Evolutionary conservation across 2,797 vertebrate species (phyloP), one percentile per base, ranked within the genome.

Genomic region (Sardinella longiceps): DNA sequence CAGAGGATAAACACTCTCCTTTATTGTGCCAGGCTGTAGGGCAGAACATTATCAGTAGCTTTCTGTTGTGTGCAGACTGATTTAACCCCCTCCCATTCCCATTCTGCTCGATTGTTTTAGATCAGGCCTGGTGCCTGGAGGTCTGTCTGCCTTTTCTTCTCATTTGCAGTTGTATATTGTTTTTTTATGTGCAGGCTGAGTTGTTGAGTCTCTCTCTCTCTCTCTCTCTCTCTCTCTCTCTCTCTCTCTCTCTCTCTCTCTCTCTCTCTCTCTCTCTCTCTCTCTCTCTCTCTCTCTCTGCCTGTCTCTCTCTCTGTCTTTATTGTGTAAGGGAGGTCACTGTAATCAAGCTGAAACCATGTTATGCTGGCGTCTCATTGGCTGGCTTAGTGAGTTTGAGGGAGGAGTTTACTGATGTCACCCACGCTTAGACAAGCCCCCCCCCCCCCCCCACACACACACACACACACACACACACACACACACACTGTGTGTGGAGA

Each of bases 161-260:
- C 33, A 74, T 74, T 74, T 74, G 66, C 66, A 74, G 66, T 74
- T 39, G 66, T 74, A 74, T 74, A 74, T 74, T 39, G 66, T 39
- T 74, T 74, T 70, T 15, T 74, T 74, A 25, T 74, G 66, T 74
- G 39, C 5, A 39, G 33, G 66, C 14, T 39, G 66, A 18, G 66
- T 33, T 74, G 66, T 7, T 74, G 23, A 18, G 3, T 74, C 33
- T 74, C 66, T 74, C 66, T 74, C 33, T 74, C 63, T 70, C 63
- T 70, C 28, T 70, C 25, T 30, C 60, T 25, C 60, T 63, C n/a
- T 63, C 58, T 63, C 60, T 30, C 60, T 30, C 60, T 30, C 60
- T n/a, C n/a, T n/a, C n/a, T n/a, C n/a, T n/a, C n/a, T n/a, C n/a
- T n/a, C n/a, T n/a, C n/a, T n/a, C n/a, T n/a, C n/a, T n/a, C n/a